Base-by-base conservation (phyloP, 2,888 invertebrate genomes). In the Coronaproctus castanopsis region DNA sequence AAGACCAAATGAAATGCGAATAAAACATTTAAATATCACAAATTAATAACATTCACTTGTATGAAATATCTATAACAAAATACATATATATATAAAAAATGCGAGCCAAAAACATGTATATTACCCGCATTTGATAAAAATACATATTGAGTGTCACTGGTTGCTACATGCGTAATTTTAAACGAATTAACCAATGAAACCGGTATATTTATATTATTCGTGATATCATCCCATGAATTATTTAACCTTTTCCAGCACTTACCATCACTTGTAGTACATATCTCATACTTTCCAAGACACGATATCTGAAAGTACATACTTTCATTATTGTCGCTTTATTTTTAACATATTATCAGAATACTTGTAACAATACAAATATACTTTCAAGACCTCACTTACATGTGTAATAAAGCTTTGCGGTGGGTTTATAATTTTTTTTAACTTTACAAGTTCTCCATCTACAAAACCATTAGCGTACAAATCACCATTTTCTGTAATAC, bases 121-220 rank as follows among this genome's bases (percentile, higher is more conserved):
- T 24, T 62, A 64, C 65, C 65, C 19, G 67, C 66, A 21, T 68
- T 66, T 20, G 75, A 71, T 48, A 77, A 65, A 3, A 74, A 77
- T 2, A 76, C 69, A 62, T 70, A 73, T 23, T 78, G 71, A 57
- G 71, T 73, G 21, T 70, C 69, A 8, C 78, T 73, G 50, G 72
- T 71, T 57, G 78, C 72, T 62, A 75, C 71, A 21, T 69, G 67
- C 22, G 78, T 70, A 64, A 64, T 64, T 36, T 70, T 69, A 5
- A 55, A 19, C 18, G 56, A 36, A 2, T 60, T 60, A 55, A 57
- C 58, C 24, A 56, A 48, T 36, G 54, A 21, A 23, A 52, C 22
- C 57, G 54, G 24, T 14, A 19, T n/a, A 8, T 52, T 62, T 14
- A 63, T 61, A 58, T 65, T 62, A 49, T 61, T 59, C 21, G 55